Conservation (phyloP, 1,140 invertebrate species). For the Caenorhabditis brenneri region DNA sequence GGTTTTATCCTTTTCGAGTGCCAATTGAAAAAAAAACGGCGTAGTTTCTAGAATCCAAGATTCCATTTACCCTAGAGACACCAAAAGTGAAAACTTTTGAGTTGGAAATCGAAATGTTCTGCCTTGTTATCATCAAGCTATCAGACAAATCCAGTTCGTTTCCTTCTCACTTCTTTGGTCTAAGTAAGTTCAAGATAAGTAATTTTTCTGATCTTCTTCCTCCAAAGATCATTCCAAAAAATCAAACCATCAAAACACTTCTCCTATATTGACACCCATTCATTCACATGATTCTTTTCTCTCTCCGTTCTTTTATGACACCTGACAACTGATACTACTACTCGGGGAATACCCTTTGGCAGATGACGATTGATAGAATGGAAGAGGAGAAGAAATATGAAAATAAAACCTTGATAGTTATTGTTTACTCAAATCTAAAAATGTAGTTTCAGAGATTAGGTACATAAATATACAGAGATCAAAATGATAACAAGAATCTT, state of each 20-base stretch:
- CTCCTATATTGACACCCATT: conserved; percentile 18
- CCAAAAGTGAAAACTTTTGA: too few relatives aligned
- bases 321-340: background rate
- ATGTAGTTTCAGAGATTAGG: background rate
- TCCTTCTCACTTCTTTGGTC: background rate
- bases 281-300: conserved; percentile 13
- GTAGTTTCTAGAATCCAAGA: too few relatives aligned
- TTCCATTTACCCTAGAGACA: too few relatives aligned
- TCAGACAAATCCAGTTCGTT: background rate
- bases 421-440: background rate
- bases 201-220: background rate
- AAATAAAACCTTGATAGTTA: background rate
- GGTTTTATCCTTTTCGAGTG: too few relatives aligned
- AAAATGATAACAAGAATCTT: background rate
- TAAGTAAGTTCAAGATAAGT: too few relatives aligned
- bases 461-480: background rate
- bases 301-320: background rate
- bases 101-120: too few relatives aligned
- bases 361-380: background rate
- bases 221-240: conserved; percentile 3
- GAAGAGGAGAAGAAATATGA: background rate
- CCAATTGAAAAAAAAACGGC: too few relatives aligned
- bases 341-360: conserved; percentile 13
- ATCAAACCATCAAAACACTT: conserved; percentile 33
- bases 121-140: too few relatives aligned